These are phyloP conservation scores for Himalopsyche anomala DNA, from an alignment of 2,888 invertebrate genomes.

Conservation along the genomic window DNA sequence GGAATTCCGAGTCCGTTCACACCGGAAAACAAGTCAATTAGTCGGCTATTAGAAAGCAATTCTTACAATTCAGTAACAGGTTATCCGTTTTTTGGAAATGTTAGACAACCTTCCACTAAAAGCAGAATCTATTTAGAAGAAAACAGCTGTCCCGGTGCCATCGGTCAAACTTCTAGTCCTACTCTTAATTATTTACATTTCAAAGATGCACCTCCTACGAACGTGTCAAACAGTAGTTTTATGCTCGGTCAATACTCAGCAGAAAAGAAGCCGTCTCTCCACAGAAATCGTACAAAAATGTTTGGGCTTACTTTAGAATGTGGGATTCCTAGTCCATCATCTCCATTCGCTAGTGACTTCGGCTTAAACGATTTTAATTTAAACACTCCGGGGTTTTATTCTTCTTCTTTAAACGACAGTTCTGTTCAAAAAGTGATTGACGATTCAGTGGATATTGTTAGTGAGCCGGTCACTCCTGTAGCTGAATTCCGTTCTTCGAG, in stretches of 20 bases:
- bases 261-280: slow-evolving; percentile 67
- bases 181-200: slow-evolving; percentile 56
- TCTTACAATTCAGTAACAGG: slow-evolving; percentile 68
- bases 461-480: slow-evolving; percentile 73
- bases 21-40: slow-evolving; percentile 70
- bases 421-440: slow-evolving; percentile 72
- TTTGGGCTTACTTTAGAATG: slow-evolving; percentile 75
- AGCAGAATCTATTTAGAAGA: slow-evolving; percentile 51
- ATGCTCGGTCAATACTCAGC: slow-evolving; percentile 69
- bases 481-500: slow-evolving; percentile 76
- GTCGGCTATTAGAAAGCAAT: slow-evolving; percentile 71
- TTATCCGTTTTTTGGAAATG: slow-evolving; percentile 64
- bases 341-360: slow-evolving; percentile 71
- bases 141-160: slow-evolving; percentile 48
- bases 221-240: slow-evolving; percentile 73
- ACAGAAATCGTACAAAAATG: slow-evolving; percentile 69
- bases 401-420: slow-evolving; percentile 71
- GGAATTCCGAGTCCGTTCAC: slow-evolving; percentile 73
- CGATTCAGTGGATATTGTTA: slow-evolving; percentile 73
- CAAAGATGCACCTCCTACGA: slow-evolving; percentile 60
- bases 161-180: slow-evolving; percentile 48
- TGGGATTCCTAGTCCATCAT: slow-evolving; percentile 77
- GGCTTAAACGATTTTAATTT: slow-evolving; percentile 72
- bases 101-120: slow-evolving; percentile 45
- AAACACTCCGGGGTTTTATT: slow-evolving; percentile 70